Conservation (phyloP, 2,797 vertebrate species). For the Huso huso region DNA sequence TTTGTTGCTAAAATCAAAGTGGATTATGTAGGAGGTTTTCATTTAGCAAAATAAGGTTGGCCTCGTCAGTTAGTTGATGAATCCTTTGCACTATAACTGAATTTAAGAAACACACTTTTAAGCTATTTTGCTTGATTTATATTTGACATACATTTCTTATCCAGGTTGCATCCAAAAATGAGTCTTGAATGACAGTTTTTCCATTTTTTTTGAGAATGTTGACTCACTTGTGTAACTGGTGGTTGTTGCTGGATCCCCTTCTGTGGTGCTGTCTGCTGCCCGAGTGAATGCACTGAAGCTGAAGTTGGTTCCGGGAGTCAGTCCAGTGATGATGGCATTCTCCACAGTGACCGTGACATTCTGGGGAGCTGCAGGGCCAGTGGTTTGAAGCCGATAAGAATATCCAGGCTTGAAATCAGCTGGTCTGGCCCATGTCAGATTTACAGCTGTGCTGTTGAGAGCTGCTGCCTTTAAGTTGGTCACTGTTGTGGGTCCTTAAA, state of each 20-base stretch:
- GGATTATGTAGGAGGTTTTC: no score
- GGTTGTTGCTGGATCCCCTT: constrained; percentile 24
- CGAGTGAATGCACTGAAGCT: constrained; percentile 38
- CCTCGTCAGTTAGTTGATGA: no score
- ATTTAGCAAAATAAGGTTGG: no score
- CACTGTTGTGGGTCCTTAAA: constrained; percentile 43
- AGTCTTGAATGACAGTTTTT: no score
- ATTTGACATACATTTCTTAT: no score
- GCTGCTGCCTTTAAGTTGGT: constrained; percentile 11
- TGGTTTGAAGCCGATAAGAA: constrained; percentile 31
- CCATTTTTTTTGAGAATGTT: background rate
- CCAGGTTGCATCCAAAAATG: no score
- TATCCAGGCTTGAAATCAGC: constrained; percentile 31
- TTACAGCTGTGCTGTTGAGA: constrained; percentile 30
- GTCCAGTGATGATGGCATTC: constrained; percentile 22
- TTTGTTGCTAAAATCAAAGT: no score
- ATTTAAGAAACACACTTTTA: no score
- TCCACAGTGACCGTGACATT: no score
- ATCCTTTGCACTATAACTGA: no score
- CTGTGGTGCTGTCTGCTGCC: constrained; percentile 19
- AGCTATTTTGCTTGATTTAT: no score
- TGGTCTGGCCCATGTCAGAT: constrained; percentile 34
- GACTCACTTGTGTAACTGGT: constrained; percentile 44
- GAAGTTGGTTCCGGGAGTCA: constrained; percentile 40
- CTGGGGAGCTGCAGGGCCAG: background rate